Conservation (phyloP, 2,113 vertebrate species). For the Salvator merianae region DNA sequence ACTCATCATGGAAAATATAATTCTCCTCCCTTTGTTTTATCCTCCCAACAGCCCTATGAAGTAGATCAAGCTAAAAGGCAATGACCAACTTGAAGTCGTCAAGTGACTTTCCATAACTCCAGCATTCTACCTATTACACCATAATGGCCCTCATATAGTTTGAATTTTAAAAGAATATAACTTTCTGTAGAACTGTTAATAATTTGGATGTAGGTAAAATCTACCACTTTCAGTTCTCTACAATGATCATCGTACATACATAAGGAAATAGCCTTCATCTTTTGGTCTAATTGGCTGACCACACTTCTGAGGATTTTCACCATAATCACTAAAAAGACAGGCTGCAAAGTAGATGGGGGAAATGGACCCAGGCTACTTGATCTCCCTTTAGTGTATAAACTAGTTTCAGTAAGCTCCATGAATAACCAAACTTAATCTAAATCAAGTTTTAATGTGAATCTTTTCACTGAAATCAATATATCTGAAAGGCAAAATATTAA, state of each 20-base stretch:
- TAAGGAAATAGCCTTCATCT: not conserved
- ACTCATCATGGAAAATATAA: too few relatives aligned
- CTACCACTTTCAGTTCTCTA: not conserved
- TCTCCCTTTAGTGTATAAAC: not conserved
- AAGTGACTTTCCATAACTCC: not conserved
- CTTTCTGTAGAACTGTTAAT: not conserved
- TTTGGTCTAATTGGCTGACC: not conserved
- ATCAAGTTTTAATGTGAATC: not conserved
- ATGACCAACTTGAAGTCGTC: too few relatives aligned
- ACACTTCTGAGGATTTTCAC: too few relatives aligned
- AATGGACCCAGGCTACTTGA: not conserved
- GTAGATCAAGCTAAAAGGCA: too few relatives aligned
- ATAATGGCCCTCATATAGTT: too few relatives aligned
- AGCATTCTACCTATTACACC: too few relatives aligned
- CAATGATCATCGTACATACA: not conserved
- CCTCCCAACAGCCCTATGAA: too few relatives aligned
- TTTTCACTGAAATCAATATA: not conserved
- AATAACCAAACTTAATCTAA: not conserved
- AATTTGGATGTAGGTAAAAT: not conserved
- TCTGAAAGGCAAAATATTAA: not conserved
- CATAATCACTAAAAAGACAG: not conserved
- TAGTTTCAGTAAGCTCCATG: not conserved
- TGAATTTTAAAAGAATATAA: too few relatives aligned
- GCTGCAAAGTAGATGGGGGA: not conserved
- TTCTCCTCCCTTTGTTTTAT: too few relatives aligned